Percentiles rank a stretch among this genome's conserved stretches.
Conservation (phyloP, 2,113 vertebrate species). For the Psammodynastes pulverulentus region DNA sequence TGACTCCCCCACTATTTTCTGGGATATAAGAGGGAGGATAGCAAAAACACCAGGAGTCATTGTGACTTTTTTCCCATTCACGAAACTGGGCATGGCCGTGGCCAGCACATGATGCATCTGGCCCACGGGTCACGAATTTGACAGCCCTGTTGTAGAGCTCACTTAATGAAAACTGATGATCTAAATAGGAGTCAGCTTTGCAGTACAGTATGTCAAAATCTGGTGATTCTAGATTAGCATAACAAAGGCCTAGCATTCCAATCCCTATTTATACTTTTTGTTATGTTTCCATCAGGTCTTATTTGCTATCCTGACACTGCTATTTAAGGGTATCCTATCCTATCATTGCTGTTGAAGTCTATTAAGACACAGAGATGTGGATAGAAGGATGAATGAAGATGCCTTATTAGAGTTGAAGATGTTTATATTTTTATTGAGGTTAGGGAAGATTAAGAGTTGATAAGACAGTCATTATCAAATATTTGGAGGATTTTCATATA, state of each 20-base stretch:
- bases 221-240: neutral
- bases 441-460: neutral
- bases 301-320: neutral
- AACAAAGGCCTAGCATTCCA: neutral
- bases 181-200: neutral
- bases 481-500: neutral
- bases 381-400: neutral
- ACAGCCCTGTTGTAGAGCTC: neutral
- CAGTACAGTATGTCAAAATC: neutral
- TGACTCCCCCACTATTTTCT: neutral
- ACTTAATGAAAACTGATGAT: neutral
- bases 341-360: neutral
- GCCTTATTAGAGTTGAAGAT: neutral
- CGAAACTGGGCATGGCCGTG: too few species aligned
- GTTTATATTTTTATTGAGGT: neutral
- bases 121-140: too few species aligned
- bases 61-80: too few species aligned
- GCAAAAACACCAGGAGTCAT: neutral
- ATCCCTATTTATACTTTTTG: neutral
- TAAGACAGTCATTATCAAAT: neutral
- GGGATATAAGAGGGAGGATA: neutral
- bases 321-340: neutral
- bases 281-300: neutral
- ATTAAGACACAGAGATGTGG: neutral
- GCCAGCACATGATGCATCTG: too few species aligned